These are phyloP conservation scores for Etheostoma spectabile DNA, from an alignment of 2,113 vertebrate genomes.

Conservation along the genomic window DNA sequence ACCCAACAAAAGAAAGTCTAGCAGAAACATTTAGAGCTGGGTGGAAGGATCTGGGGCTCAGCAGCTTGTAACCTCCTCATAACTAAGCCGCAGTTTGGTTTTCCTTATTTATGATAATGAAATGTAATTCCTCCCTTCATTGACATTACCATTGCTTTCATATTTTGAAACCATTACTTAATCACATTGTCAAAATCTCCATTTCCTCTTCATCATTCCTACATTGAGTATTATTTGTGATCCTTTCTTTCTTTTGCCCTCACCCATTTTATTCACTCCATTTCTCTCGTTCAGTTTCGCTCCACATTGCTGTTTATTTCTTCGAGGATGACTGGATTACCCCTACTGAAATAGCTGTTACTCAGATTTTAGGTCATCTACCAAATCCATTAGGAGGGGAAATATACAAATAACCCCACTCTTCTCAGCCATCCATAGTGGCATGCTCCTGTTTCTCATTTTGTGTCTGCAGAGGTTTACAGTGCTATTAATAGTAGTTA, in stretches of 20 bases:
- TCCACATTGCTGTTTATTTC: slow-evolving; percentile 73
- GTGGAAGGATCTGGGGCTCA: slow-evolving; percentile 44
- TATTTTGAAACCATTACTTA: slow-evolving; percentile 82
- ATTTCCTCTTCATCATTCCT: slow-evolving; percentile 78
- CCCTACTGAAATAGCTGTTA: slow-evolving; percentile 82
- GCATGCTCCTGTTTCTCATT: slow-evolving; percentile 64
- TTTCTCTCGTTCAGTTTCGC: slow-evolving; percentile 65
- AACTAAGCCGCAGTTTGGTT: slow-evolving; percentile 58
- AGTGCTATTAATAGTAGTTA: slow-evolving; percentile 67
- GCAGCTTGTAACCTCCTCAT: slow-evolving; percentile 51
- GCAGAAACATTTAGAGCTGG: slow-evolving; percentile 8
- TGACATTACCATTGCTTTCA: slow-evolving; percentile 70
- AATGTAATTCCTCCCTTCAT: slow-evolving; percentile 79
- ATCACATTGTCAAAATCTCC: slow-evolving; percentile 85
- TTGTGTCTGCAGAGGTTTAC: slow-evolving; percentile 65
- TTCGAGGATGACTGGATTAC: slow-evolving; percentile 83
- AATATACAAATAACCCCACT: slow-evolving; percentile 76
- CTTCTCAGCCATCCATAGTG: slow-evolving; percentile 70
- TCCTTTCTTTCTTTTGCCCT: slow-evolving; percentile 72
- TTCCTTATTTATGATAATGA: slow-evolving; percentile 74
- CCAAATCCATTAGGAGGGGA: slow-evolving; percentile 78
- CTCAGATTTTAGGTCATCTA: slow-evolving; percentile 84
- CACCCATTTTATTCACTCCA: slow-evolving; percentile 61
- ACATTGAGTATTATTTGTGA: slow-evolving; percentile 76
- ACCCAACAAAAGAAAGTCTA: slow-evolving; percentile 10